Conservation (phyloP, 2,113 vertebrate genomes). For the Nyctereutes procyonoides region DNA sequence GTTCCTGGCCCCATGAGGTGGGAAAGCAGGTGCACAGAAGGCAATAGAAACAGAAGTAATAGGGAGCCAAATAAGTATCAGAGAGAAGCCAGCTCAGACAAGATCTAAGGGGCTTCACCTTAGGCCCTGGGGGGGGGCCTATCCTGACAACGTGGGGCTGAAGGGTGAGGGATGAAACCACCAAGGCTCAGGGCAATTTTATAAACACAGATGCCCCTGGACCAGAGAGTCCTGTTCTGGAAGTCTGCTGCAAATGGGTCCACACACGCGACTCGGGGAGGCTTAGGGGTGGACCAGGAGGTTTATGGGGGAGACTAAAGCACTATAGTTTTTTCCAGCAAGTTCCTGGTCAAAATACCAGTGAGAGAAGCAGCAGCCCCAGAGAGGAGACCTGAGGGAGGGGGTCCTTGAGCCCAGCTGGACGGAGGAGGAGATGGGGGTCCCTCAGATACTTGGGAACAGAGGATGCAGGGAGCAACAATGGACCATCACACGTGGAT, state of each 20-base stretch:
- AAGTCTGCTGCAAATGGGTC: too few relatives aligned
- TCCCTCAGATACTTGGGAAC: not conserved
- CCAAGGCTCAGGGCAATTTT: too few relatives aligned
- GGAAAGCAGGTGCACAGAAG: not conserved
- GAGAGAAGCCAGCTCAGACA: not conserved
- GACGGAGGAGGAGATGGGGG: not conserved
- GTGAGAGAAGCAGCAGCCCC: not conserved
- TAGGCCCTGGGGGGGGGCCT: not conserved
- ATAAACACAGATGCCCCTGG: not conserved
- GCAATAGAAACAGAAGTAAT: not conserved
- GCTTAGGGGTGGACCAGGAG: not conserved
- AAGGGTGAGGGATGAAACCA: not conserved
- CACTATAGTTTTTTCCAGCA: not conserved
- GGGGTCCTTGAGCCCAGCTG: not conserved
- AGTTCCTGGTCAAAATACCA: not conserved
- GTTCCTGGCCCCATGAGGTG: not conserved
- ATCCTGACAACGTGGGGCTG: not conserved
- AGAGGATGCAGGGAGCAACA: not conserved
- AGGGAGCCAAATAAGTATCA: not conserved
- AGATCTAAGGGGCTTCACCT: not conserved
- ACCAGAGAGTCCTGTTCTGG: not conserved
- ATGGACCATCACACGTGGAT: too few relatives aligned
- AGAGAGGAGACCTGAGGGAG: not conserved
- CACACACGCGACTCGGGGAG: not conserved
- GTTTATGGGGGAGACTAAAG: not conserved